Conservation (phyloP, 35 echinoderm and acorn worm species). For the Apostichopus japonicus region DNA sequence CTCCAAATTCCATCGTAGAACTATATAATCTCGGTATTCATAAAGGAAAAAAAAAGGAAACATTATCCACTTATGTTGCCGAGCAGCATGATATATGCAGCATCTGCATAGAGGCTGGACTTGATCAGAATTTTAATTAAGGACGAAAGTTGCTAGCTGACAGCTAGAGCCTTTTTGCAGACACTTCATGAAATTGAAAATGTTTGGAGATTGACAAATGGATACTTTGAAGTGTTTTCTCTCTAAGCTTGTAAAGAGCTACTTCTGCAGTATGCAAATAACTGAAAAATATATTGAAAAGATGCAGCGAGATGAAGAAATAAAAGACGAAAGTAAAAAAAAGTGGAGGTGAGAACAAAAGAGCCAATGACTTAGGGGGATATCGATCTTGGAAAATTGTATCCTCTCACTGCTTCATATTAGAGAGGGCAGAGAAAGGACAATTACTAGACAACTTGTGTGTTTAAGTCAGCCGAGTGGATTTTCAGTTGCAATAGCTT, state of each 20-base stretch:
- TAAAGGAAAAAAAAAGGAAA: not conserved
- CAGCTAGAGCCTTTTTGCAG: constrained; percentile 8
- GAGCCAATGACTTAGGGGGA: not conserved
- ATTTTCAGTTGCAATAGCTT: no score
- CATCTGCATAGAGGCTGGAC: not conserved
- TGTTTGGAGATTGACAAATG: constrained; percentile 17
- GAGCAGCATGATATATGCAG: constrained; percentile 13
- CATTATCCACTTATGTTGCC: constrained; percentile 4
- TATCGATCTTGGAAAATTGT: no score
- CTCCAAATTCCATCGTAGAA: not conserved
- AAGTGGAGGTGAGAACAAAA: not conserved
- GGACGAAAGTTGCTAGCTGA: constrained; percentile 5
- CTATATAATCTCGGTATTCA: not conserved
- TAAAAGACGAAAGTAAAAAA: not conserved
- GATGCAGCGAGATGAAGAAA: not conserved
- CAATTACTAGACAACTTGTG: not conserved
- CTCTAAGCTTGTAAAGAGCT: not conserved
- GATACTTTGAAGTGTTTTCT: constrained; percentile 13
- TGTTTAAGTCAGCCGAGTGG: no score
- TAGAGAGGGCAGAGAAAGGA: not conserved
- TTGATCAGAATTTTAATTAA: constrained; percentile 1
- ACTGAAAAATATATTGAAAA: not conserved
- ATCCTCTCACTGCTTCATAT: no score
- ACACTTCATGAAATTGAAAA: constrained; percentile 13
- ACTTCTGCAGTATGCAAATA: not conserved